A percentile compares a stretch with the other conserved stretches of the same genome.
Evolutionary conservation across 1,140 invertebrate genomes (phyloP).

Genomic region (Phocides pigmalion): DNA sequence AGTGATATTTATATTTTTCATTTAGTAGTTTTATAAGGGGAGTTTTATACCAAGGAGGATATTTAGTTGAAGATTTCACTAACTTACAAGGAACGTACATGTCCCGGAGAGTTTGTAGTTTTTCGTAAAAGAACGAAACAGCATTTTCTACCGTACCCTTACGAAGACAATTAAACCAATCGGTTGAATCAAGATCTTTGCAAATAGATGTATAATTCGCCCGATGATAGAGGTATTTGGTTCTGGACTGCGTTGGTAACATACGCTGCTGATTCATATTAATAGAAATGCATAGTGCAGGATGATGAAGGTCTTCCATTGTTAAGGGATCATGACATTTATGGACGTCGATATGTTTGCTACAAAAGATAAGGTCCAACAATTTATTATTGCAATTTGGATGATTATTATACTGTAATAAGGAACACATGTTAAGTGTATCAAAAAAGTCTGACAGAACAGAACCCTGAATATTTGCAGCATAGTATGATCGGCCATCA

Average conservation of each 20-base stretch:
- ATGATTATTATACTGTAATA: conserved; percentile 3
- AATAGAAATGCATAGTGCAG: not conserved
- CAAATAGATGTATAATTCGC: conserved; percentile 27
- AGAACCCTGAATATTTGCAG: not conserved
- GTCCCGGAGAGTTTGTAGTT: conserved; percentile 10
- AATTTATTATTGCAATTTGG: conserved; percentile 19
- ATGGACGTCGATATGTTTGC: not conserved
- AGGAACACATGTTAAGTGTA: not conserved
- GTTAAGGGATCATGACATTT: conserved; percentile 1
- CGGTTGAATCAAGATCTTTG: conserved; percentile 4
- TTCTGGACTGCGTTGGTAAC: not conserved
- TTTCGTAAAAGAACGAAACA: conserved; percentile 21
- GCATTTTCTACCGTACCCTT: conserved; percentile 14
- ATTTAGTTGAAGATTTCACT: not conserved
- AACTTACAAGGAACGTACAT: conserved; percentile 23
- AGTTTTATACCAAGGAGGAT: conserved; percentile 36
- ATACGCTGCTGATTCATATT: not conserved
- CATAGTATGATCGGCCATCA: not conserved
- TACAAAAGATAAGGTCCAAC: conserved; percentile 11
- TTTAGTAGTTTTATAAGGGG: conserved; percentile 37
- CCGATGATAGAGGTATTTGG: conserved; percentile 7
- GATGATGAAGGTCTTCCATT: conserved; percentile 8
- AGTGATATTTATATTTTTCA: conserved; percentile 38
- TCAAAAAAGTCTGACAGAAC: not conserved
- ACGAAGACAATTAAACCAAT: conserved; percentile 19